phyloP scores from a whole-genome alignment of 2,797 vertebrate genomes.

The Neostethus bicornis region DNA sequence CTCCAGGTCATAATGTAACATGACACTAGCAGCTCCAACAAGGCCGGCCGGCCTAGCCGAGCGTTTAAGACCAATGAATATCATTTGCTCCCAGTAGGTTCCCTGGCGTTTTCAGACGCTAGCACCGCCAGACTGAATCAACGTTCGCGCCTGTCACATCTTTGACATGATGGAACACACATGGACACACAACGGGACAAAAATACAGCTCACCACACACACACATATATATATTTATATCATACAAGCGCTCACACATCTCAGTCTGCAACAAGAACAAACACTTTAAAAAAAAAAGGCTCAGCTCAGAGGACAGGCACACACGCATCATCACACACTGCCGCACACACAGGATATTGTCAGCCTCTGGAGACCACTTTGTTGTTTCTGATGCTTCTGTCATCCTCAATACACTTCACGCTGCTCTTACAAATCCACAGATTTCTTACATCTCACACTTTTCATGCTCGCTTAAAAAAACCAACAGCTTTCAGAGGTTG shows the following conservation, averaged over 20 bases:
- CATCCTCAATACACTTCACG: conserved; percentile 68
- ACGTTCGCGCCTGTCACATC: conserved; percentile 74
- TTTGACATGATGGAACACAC: conserved; percentile 62
- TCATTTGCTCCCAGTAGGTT: conserved; percentile 79
- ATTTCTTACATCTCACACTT: conserved; percentile 61
- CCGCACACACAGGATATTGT: conserved; percentile 49
- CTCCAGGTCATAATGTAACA: conserved; percentile 81
- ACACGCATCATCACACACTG: conserved; percentile 39
- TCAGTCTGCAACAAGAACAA: conserved; percentile 18
- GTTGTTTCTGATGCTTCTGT: conserved; percentile 74
- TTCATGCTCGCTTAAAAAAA: conserved; percentile 47
- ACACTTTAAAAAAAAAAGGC: conserved; percentile 31
- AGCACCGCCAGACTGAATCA: conserved; percentile 75
- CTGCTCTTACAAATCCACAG: conserved; percentile 65
- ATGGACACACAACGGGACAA: conserved; percentile 33
- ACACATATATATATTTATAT: conserved; percentile 15
- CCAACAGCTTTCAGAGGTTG: conserved; percentile 52
- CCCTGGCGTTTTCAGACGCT: conserved; percentile 69
- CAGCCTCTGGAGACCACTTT: conserved; percentile 73
- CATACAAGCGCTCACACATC: conserved; percentile 11
- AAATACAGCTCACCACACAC: conserved; percentile 13
- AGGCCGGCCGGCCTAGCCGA: conserved; percentile 68
- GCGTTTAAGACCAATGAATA: conserved; percentile 84
- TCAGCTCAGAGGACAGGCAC: conserved; percentile 29
- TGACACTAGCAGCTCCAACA: conserved; percentile 77